Base-by-base conservation (phyloP, 2,888 invertebrate species). In the Cheilosia variabilis region DNA sequence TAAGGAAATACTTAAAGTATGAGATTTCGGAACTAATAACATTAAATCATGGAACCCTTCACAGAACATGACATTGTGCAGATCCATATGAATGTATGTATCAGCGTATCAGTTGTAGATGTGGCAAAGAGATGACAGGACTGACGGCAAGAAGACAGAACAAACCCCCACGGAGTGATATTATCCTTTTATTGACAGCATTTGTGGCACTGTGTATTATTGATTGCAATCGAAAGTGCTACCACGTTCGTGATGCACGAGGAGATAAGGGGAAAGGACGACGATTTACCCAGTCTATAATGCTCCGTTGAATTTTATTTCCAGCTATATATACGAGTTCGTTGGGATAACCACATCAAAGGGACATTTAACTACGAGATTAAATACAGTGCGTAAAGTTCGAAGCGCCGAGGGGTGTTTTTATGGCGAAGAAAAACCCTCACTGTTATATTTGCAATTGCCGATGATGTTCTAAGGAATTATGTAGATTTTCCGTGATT, bases 171-270 rank as follows among this genome's bases (percentile, higher is more conserved):
- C 66, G 71, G 66, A 52, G 81, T 68, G 55, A 86, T 77, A 81
- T 72, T 81, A 86, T 81, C 81, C 81, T 71, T 86, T 81, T 81
- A 86, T 86, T 77, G 81, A 81, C 71, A 86, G 68, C 76, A 66
- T 45, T 75, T 86, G 81, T 52, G 58, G 66, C 76, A 62, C 71
- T 80, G 80, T 75, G 60, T 80, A 80, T 80, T 84, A 84, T 84
- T 84, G 84, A 84, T 86, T 81, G 76, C 76, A 43, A 77, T 81
- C 72, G 72, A 68, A 81, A 81, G 81, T 81, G 72, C 81, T 81
- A 79, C 69, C 71, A 17, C 34, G 37, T 43, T 19, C 53, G 10
- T 13, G 37, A 13, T 60, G 52, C 66, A 45, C 10, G 34, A 27
- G 4, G n/a, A 45, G 69, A 68, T 55, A 63, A 68, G 80, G 80